Conservation (phyloP, 2,797 vertebrate species). For the Thaleichthys pacificus region DNA sequence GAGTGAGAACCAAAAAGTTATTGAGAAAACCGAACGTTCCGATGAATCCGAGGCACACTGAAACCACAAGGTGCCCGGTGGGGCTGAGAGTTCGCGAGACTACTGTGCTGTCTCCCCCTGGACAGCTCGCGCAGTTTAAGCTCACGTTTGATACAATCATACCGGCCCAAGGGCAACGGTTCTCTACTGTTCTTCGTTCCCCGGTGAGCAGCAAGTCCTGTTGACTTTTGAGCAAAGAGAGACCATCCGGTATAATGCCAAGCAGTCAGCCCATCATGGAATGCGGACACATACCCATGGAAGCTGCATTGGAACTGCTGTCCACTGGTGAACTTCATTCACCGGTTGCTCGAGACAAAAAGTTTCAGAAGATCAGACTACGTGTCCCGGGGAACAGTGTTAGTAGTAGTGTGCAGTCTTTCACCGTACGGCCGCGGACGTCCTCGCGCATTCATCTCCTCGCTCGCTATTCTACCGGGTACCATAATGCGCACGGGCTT, state of each 20-base stretch:
- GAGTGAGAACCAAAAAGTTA: slow-evolving; percentile 76
- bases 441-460: slow-evolving; percentile 14
- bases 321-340: neutral
- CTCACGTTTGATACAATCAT: slow-evolving; percentile 76
- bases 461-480: slow-evolving; percentile 3
- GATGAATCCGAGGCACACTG: slow-evolving; percentile 79
- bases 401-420: neutral
- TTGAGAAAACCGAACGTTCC: slow-evolving; percentile 77
- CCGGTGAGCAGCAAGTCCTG: slow-evolving; percentile 9
- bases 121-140: slow-evolving; percentile 66
- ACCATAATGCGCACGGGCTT: slow-evolving; percentile 44
- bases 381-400: slow-evolving; percentile 8
- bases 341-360: slow-evolving; percentile 1
- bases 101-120: slow-evolving; percentile 40
- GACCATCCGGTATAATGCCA: slow-evolving; percentile 32
- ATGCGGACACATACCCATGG: neutral
- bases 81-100: slow-evolving; percentile 63
- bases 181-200: neutral
- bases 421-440: slow-evolving; percentile 10
- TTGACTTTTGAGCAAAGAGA: slow-evolving; percentile 38
- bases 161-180: slow-evolving; percentile 21
- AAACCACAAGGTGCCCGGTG: slow-evolving; percentile 75
- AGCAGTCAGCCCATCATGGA: slow-evolving; percentile 42
- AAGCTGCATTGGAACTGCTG: neutral
- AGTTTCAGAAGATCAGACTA: slow-evolving; percentile 11